Percentiles rank a stretch among this genome's conserved stretches.
phyloP scores from a whole-genome alignment of 2,797 vertebrate genomes.

The Alcedo quadribrachys region DNA sequence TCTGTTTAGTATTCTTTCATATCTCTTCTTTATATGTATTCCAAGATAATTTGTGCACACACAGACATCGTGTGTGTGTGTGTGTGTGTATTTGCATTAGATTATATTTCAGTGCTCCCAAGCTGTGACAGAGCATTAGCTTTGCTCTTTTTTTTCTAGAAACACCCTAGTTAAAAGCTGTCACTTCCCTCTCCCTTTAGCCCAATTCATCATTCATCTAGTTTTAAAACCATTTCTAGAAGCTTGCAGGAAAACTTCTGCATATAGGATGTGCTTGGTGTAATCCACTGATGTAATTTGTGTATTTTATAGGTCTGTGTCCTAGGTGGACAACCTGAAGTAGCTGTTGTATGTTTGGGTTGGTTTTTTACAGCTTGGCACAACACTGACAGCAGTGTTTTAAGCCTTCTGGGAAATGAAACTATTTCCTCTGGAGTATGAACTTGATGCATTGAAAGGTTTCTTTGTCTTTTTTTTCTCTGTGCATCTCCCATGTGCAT shows the following conservation, averaged over 20 bases:
- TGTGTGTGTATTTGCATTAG: background rate
- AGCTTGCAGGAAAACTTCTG: background rate
- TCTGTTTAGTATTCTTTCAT: background rate
- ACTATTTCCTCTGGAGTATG: background rate
- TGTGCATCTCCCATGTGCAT: fast-evolving
- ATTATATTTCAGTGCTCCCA: background rate
- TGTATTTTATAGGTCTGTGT: background rate
- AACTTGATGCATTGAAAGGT: background rate
- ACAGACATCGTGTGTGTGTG: background rate
- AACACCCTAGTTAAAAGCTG: background rate
- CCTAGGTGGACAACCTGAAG: background rate
- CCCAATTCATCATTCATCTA: background rate
- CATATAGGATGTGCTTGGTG: background rate
- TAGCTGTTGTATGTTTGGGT: background rate
- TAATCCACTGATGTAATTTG: background rate
- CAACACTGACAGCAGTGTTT: background rate
- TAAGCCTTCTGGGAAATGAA: background rate
- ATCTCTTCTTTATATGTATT: background rate
- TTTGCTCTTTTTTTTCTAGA: background rate
- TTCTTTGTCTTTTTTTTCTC: background rate
- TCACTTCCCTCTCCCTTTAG: background rate
- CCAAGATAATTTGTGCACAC: background rate
- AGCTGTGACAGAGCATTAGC: background rate
- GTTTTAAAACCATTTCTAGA: background rate
- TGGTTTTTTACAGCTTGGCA: background rate